A percentile compares a stretch with the other conserved stretches of the same genome.
Evolutionary conservation across 2,888 invertebrate genomes (phyloP).

Genomic region (Eupithecia pulchellata): DNA sequence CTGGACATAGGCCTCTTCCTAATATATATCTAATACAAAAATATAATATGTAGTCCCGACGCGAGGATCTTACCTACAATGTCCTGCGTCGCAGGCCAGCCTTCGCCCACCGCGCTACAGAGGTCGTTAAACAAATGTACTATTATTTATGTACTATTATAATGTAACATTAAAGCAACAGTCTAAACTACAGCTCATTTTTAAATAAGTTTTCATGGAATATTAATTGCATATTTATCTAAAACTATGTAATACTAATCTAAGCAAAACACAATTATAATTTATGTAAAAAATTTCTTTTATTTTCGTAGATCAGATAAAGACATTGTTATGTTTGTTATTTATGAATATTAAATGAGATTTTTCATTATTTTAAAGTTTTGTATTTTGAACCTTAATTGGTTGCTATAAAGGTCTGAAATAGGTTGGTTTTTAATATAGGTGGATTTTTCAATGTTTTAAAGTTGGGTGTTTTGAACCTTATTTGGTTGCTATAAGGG

Average conservation of each 20-base stretch:
- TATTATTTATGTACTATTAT: too few species aligned
- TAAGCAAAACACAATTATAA: constrained; percentile 21
- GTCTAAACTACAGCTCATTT: neutral
- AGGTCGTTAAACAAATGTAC: too few species aligned
- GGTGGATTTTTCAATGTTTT: constrained; percentile 28
- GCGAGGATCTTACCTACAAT: too few species aligned
- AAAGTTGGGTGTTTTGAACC: constrained; percentile 31
- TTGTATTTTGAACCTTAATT: constrained; percentile 33
- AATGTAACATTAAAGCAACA: too few species aligned
- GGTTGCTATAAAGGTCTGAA: constrained; percentile 26
- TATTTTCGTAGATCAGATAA: constrained; percentile 42
- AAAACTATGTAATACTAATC: constrained; percentile 26
- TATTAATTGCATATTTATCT: constrained; percentile 25
- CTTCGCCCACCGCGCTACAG: too few species aligned
- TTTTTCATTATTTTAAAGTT: constrained; percentile 31
- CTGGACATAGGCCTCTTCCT: too few species aligned
- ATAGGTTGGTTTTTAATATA: neutral
- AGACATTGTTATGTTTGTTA: constrained; percentile 39
- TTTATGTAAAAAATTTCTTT: constrained; percentile 21
- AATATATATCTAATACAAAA: too few species aligned
- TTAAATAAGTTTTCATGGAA: neutral
- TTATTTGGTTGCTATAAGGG: constrained; percentile 31
- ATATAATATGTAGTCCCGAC: too few species aligned
- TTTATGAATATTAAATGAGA: constrained; percentile 46
- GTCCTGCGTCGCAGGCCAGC: too few species aligned